Evolutionary conservation across 2,797 vertebrate genomes (phyloP), one percentile per base, ranked within the genome.

Genomic region (Lacerta agilis): DNA sequence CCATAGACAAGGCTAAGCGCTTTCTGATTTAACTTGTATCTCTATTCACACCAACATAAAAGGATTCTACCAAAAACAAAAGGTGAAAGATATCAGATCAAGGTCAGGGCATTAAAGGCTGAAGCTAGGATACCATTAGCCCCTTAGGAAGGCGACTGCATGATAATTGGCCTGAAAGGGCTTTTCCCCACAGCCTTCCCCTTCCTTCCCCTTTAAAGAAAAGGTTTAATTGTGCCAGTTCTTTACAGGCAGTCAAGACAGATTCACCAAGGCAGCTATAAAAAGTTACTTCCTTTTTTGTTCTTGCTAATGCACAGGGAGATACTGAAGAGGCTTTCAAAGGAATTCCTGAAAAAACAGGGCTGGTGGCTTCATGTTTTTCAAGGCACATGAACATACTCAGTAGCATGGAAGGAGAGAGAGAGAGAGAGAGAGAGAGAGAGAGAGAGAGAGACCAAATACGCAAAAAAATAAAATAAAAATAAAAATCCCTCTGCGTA

Each of bases 281-380:
- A 25, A 25, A 72, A 25, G 33, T 38, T 7, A 0, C 3, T 55
- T 64, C 45, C 66, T n/a, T 67, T 67, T 66, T 67, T 36, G 3
- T 38, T 64, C 67, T 82, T 49, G 20, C 64, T 5, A 64, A 84
- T 29, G 23, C 83, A 88, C 87, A 20, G 72, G 76, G 81, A 83
- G 75, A 4, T 76, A 83, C 25, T 23, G 36, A 78, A 67, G 66
- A 90, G 38, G 69, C 27, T 75, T 88, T 78, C 79, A 61, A 75
- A 79, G 77, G 67, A 73, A 87, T 23, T 77, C 66, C 55, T 77
- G 18, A 73, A 49, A 45, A 49, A 2, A 49, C 2, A 43, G 27
- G 13, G 13, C 2, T 27, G 9, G 8, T 6, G 17, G 29, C 29
- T 80, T 84, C 38, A 38, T 8, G 81, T 58, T 86, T 80, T 79